Percentiles rank a stretch among this genome's conserved stretches.
phyloP scores from a whole-genome alignment of 2,113 vertebrate genomes.

The Callaeas wilsoni region DNA sequence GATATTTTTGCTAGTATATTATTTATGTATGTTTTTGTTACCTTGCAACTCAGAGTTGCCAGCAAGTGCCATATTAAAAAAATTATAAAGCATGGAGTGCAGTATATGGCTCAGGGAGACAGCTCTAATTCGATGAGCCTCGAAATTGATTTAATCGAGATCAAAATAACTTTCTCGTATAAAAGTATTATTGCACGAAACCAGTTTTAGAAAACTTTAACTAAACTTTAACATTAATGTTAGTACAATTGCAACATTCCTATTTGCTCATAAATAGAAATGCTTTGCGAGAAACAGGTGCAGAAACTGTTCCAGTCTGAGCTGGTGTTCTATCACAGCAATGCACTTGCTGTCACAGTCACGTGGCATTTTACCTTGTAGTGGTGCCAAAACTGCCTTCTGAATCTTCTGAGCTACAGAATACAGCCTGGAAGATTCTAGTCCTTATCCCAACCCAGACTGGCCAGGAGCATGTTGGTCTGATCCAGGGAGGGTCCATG shows the following conservation, averaged over 20 bases:
- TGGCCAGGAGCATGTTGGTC: background rate
- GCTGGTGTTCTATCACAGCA: background rate
- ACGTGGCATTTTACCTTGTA: slow-evolving; percentile 11
- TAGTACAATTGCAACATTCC: background rate
- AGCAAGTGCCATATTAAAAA: slow-evolving; percentile 35
- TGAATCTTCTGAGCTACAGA: background rate
- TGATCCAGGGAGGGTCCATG: background rate
- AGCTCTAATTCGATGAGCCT: background rate
- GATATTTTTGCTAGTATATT: slow-evolving; percentile 21
- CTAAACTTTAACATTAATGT: background rate
- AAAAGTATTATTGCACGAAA: background rate
- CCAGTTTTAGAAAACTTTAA: background rate
- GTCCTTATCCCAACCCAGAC: background rate
- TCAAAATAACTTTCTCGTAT: background rate
- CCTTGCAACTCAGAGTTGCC: slow-evolving; percentile 25
- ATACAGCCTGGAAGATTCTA: background rate
- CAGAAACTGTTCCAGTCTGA: slow-evolving; percentile 5
- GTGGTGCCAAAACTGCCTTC: slow-evolving; percentile 15
- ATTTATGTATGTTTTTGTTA: slow-evolving; percentile 43
- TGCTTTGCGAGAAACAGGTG: background rate
- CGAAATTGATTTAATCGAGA: background rate
- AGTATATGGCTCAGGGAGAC: background rate
- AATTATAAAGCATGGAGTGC: background rate
- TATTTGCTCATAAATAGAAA: background rate
- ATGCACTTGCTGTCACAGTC: background rate